These are phyloP conservation scores for Schizotus pectinicornis DNA, from an alignment of 2,888 invertebrate species.

Conservation along the genomic window DNA sequence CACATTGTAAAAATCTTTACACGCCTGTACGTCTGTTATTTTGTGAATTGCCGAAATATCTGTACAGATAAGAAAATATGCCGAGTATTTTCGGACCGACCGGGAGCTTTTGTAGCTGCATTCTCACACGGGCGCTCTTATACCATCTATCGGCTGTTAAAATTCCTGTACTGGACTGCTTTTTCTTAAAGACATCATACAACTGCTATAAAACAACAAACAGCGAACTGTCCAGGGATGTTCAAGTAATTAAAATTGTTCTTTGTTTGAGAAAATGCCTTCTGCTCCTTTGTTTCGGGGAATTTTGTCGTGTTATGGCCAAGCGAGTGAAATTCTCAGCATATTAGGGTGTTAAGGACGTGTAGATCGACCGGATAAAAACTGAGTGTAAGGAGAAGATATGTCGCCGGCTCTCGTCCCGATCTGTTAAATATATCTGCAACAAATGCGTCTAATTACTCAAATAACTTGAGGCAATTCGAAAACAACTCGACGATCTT, in stretches of 20 bases:
- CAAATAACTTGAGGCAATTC: too few relatives aligned
- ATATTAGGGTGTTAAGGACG: constrained; percentile 5
- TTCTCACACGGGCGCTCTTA: constrained; percentile 5
- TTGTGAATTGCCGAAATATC: too few relatives aligned
- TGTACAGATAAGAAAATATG: not conserved
- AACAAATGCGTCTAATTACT: too few relatives aligned
- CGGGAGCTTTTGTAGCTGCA: constrained; percentile 7
- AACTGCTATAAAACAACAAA: too few relatives aligned
- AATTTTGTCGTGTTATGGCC: not conserved
- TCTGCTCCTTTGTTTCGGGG: constrained; percentile 4
- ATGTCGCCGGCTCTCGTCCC: not conserved
- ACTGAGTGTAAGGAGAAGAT: not conserved
- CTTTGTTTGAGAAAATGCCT: constrained; percentile 6
- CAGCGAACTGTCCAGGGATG: not conserved
- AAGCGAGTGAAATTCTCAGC: not conserved
- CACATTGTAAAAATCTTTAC: too few relatives aligned
- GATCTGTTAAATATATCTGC: too few relatives aligned
- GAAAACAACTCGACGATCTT: too few relatives aligned
- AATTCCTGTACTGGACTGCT: constrained; percentile 13
- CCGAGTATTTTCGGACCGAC: constrained; percentile 2
- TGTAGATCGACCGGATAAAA: not conserved
- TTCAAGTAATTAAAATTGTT: constrained; percentile 29
- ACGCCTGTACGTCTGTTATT: too few relatives aligned
- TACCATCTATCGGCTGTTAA: constrained; percentile 14
- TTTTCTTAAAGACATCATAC: not conserved